Conservation (phyloP, 2,888 invertebrate genomes). For the Scaptomyza polygonia region DNA sequence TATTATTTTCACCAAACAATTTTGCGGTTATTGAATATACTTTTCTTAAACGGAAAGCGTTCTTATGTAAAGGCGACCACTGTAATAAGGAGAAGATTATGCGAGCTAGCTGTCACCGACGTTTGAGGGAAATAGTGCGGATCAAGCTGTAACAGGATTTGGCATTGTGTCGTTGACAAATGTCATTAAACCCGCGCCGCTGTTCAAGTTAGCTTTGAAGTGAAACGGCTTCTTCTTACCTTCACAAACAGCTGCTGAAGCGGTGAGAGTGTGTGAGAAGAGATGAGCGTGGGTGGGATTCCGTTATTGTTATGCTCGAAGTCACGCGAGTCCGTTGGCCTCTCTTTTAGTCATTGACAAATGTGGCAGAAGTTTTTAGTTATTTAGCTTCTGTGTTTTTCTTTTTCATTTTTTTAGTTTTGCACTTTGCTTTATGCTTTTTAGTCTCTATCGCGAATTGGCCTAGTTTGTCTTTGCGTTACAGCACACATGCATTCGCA, state of each 20-base stretch:
- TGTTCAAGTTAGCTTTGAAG: constrained; percentile 65
- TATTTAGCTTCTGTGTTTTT: constrained; percentile 19
- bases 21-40: too few relatives aligned
- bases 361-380: constrained; percentile 59
- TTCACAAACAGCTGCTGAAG: constrained; percentile 10
- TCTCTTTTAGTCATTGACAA: constrained; percentile 64
- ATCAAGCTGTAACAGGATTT: constrained; percentile 33
- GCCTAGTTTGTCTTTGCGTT: constrained; percentile 69
- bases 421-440: constrained; percentile 49
- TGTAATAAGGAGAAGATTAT: constrained; percentile 3
- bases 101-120: constrained; percentile 3
- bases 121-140: constrained; percentile 10
- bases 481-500: constrained; percentile 29
- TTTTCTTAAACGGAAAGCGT: too few relatives aligned
- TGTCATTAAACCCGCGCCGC: constrained; percentile 73
- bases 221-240: constrained; percentile 47
- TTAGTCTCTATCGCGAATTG: constrained; percentile 62
- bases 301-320: constrained; percentile 47
- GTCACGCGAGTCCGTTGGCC: constrained; percentile 74
- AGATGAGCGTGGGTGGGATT: background rate
- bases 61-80: background rate
- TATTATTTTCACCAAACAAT: too few relatives aligned
- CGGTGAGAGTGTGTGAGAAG: background rate
- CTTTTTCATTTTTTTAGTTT: constrained; percentile 31
- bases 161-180: constrained; percentile 65